phyloP scores from a whole-genome alignment of 2,113 vertebrate genomes.

The Oreocharis arfaki region DNA sequence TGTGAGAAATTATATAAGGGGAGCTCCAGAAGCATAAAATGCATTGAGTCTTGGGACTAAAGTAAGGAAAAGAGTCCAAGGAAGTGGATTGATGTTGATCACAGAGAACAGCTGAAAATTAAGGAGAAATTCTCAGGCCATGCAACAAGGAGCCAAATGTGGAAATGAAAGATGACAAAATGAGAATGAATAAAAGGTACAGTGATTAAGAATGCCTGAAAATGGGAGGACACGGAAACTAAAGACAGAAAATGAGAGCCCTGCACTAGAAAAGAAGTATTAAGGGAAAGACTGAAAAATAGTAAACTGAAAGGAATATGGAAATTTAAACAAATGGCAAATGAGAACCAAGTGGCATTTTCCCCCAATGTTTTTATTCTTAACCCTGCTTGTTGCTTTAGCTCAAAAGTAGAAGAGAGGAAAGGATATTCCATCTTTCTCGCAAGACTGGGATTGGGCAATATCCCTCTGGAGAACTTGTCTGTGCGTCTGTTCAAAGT shows the following conservation, averaged over 20 bases:
- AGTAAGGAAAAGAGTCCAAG: background rate
- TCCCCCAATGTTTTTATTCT: fast-evolving
- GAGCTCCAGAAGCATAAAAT: background rate
- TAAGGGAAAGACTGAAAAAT: background rate
- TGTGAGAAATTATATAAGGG: background rate
- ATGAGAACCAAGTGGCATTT: background rate
- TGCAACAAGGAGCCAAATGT: background rate
- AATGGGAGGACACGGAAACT: background rate
- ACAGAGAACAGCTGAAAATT: background rate
- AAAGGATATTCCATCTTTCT: background rate
- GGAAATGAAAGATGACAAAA: background rate
- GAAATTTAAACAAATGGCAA: background rate
- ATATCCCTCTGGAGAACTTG: background rate
- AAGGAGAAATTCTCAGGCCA: background rate
- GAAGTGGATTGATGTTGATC: background rate
- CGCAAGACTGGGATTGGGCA: background rate
- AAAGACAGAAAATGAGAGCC: background rate
- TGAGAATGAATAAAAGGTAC: background rate
- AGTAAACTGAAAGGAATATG: background rate
- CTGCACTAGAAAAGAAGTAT: background rate
- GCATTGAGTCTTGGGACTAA: background rate
- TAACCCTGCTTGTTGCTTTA: background rate
- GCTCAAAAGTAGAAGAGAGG: background rate
- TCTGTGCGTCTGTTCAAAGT: background rate
- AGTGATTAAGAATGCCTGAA: background rate